Base-by-base conservation (phyloP, 2,888 invertebrate species). In the Machimus atricapillus region DNA sequence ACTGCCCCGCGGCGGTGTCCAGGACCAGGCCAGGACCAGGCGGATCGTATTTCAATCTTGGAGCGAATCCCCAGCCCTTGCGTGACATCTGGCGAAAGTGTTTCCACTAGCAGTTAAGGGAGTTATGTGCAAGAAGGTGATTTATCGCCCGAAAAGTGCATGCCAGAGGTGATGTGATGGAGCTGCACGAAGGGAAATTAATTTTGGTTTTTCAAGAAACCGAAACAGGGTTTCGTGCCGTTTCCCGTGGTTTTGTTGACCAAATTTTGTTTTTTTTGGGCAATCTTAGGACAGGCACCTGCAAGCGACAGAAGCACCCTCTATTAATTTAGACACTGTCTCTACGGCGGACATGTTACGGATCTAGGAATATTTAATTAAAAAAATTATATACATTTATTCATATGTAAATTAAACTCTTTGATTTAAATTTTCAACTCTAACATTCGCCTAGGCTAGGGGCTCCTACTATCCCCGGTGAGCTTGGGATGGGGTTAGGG, bases 31-130 rank as follows among this genome's bases (percentile, higher is more conserved):
- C 23, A 58, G 58, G 58, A 58, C 66, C 66, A 23, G 66, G 66
- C 27, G 66, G 27, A 58, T 66, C 66, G 66, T 66, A 66, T 66
- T 66, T 66, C 66, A 66, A 66, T 66, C 27, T 66, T 27, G 12
- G 23, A 23, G 12, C 58, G 27, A 58, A 66, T 66, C 27, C 66
- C 66, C 66, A 19, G 76, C 34, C 76, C 16, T 76, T n/a, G 37
- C 76, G 76, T 76, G 76, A 76, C 76, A 76, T 19, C 76, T 76
- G 76, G 76, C n/a, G 37, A 76, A 76, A 19, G 76, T 76, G 76
- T 76, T 76, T 66, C 76, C 37, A 34, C 37, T 0, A 76, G 34
- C 37, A 76, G 76, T 76, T 76, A 76, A 66, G 27, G 23, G 23
- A 66, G 27, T 2, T n/a, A 37, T 37, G 37, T 76, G 34, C 76